Evolutionary conservation across 2,888 invertebrate genomes (phyloP), one percentile per base, ranked within the genome.

Genomic region (Allacma fusca): DNA sequence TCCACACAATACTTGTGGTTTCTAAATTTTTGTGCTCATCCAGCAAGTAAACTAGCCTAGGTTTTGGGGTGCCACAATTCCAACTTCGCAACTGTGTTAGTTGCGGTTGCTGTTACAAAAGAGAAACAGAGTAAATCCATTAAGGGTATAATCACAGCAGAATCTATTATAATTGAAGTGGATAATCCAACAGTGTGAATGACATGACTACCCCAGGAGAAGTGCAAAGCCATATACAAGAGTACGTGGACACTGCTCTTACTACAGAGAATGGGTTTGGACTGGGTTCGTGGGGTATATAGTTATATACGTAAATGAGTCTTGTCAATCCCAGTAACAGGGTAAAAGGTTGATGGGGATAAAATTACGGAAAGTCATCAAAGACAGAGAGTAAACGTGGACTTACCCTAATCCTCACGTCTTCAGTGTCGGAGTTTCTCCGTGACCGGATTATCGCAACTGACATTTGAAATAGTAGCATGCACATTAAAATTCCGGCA

Each of bases 21-120:
- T 62, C 62, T 62, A 62, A 62, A 62, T 62, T 24, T 0, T 44
- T 29, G 13, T 68, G 50, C 59, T 79, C 79, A 34, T 82, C 80
- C 19, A 13, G 43, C 19, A 80, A 19, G 65, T 82, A 80, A 40
- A 80, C 80, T 1, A 82, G 76, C 57, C 73, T 77, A 0, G 77
- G 78, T 40, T 79, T 80, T 12, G 81, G 81, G 13, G 40, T 43
- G 2, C 40, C 43, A 43, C 81, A 82, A 16, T 34, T 78, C 76
- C 76, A 76, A 13, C 59, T 70, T 44, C 29, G 19, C 21, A 70
- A 43, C 44, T 70, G 29, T 23, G 43, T 23, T n/a, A n/a, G n/a
- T n/a, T n/a, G n/a, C n/a, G n/a, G n/a, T 44, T 70, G 23, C 70
- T 69, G 69, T 21, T n/a, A 62, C 21, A 34, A 5, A 68, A 26